Evolutionary conservation across 2,113 vertebrate species (phyloP).

Genomic region (Gymnorhina tibicen): DNA sequence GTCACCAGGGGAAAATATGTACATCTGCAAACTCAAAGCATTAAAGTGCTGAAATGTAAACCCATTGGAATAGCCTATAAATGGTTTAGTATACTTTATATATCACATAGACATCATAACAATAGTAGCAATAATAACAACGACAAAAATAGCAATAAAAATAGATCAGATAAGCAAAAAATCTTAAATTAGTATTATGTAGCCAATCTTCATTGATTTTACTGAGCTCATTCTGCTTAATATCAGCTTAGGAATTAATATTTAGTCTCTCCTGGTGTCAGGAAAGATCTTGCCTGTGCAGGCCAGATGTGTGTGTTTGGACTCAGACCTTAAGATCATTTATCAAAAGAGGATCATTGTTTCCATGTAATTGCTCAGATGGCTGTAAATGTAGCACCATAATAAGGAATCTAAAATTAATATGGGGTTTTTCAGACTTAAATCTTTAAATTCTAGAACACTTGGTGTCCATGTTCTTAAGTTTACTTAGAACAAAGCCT

Average conservation of each 20-base stretch:
- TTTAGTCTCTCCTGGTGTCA: neutral
- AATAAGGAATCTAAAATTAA: neutral
- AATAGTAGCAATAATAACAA: neutral
- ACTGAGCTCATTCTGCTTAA: neutral
- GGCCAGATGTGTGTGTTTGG: neutral
- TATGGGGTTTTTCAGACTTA: neutral
- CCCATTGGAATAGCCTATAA: neutral
- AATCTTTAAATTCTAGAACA: neutral
- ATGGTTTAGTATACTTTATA: neutral
- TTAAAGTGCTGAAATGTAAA: neutral
- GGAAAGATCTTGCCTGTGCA: neutral
- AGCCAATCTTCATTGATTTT: neutral
- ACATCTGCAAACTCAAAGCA: neutral
- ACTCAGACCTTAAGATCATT: neutral
- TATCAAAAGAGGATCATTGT: neutral
- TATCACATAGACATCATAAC: neutral
- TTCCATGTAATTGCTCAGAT: neutral
- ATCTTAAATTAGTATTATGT: neutral
- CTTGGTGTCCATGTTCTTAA: neutral
- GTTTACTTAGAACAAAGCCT: neutral
- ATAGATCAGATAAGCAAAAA: neutral
- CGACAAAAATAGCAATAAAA: neutral
- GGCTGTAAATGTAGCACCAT: neutral
- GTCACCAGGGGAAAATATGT: accelerated
- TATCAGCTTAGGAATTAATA: neutral